Base-by-base conservation (phyloP, 2,888 invertebrate genomes). In the Microplitis manilae region DNA sequence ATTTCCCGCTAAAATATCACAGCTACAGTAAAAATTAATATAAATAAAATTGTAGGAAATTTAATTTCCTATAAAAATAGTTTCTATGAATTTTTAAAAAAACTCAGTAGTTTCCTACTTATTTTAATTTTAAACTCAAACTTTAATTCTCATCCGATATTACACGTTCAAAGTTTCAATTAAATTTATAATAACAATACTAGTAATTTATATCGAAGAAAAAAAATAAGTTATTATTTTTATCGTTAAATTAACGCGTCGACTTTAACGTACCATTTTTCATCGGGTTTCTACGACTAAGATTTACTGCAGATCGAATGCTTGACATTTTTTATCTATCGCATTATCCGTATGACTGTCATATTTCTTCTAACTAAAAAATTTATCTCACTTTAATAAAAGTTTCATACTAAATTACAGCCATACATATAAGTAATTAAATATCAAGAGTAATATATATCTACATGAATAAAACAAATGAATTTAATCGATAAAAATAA, bases 221-320 rank as follows among this genome's bases (percentile, higher is more conserved):
- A 50, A 50, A 9, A 8, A 50, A 50, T 50, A 13, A 50, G 2
- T 30, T 30, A 30, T 30, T 30, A 9, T 13, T 50, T 50, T 50
- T 50, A 50, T 50, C 50, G 13, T 50, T 50, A 50, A 50, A 50
- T 50, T 50, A 50, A 50, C 50, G 50, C 4, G 30, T 30, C 30
- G 13, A 50, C 13, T 8, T 5, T 13, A 50, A 13, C 7, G 60
- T 39, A 50, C 30, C 62, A 60, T 75, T 75, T 69, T 62, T 75
- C 61, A 68, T 75, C 50, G 17, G 13, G 39, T 20, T 67, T 69
- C 30, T 60, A 30, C 39, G 13, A 8, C 62, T 69, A 62, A 68
- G 41, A 75, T 75, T 75, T 69, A 75, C 50, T 68, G 75, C 62
- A n/a, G 41, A 75, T 75, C 40, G 69, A 75, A 75, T 62, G 64